Base-by-base conservation (phyloP, 2,113 vertebrate genomes). In the Dasyurus viverrinus region DNA sequence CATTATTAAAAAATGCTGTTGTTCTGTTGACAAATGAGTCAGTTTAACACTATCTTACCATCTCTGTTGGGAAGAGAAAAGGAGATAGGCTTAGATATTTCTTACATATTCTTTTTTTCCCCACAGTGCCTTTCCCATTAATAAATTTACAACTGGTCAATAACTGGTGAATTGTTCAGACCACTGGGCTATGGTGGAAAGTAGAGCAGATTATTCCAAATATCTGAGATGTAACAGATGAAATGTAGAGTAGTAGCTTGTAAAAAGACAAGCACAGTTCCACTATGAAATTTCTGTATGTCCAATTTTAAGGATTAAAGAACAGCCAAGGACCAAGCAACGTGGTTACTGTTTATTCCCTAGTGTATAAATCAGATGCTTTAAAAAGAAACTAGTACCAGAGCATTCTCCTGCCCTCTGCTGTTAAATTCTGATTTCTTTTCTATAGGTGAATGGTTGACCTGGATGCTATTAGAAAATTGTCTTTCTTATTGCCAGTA, bases 1-100 rank as follows among this genome's bases (percentile, higher is more conserved):
- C 89, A 91, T 84, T 90, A 4, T 93, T 42, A 76, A 90, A 93
- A 55, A 91, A 93, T 95, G 92, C 95, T 95, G 84, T 60, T 93
- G 46, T n/a, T 54, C 97, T 68, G 14, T 95, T 89, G 53, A 92
- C 92, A 94, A 60, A 54, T 93, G 90, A 94, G 92, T 68, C 53
- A 84, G 89, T 68, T 90, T n/a, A 93, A 93, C 23, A 48, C 90
- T 95, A 48, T 93, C 60, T 91, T 92, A 89, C 36, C 84, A 68
- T 46, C 27, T 46, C 89, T n/a, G n/a, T 23, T 91, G 90, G 92
- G 90, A 89, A 47, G 54, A 89, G 93, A 76, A 94, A 84, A 96
- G 53, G 94, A 95, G 68, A 55, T 1, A 48, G 27, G 12, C 92
- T 96, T 95, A 93, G 46, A 30, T n/a, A 10, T 5, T 48, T 6